These are phyloP conservation scores for Eurytoma adleriae DNA, from an alignment of 2,888 invertebrate genomes.

Conservation along the genomic window DNA sequence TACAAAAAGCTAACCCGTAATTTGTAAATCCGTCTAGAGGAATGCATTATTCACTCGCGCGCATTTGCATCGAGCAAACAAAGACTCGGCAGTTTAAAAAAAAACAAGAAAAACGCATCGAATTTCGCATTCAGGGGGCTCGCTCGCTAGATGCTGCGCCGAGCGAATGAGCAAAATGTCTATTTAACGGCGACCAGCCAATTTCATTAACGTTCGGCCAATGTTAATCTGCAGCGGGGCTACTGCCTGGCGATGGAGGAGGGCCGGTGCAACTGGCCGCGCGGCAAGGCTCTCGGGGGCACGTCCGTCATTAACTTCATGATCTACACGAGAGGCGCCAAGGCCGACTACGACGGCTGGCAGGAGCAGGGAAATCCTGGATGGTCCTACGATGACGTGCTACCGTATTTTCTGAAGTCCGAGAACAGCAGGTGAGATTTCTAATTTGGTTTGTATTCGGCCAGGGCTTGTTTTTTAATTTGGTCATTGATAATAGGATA, in stretches of 20 bases:
- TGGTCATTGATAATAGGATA: too few relatives aligned
- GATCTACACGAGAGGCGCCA: conserved; percentile 88
- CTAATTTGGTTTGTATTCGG: neutral
- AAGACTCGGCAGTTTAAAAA: too few relatives aligned
- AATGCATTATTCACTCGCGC: too few relatives aligned
- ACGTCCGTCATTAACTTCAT: conserved; percentile 91
- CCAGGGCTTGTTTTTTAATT: neutral
- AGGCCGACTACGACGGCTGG: conserved; percentile 88
- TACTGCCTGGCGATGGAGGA: conserved; percentile 71
- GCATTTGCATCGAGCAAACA: too few relatives aligned
- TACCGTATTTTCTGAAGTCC: conserved; percentile 88
- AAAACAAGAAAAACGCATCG: too few relatives aligned
- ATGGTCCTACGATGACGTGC: conserved; percentile 85
- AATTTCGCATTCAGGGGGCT: too few relatives aligned
- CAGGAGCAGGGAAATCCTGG: conserved; percentile 83
- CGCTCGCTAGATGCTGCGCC: too few relatives aligned
- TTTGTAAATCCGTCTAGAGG: too few relatives aligned
- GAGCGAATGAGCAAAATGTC: too few relatives aligned
- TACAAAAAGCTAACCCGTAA: too few relatives aligned
- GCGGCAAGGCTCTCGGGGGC: conserved; percentile 90
- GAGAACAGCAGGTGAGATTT: conserved; percentile 78
- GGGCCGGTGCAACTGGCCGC: conserved; percentile 73
- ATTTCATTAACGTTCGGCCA: too few relatives aligned
- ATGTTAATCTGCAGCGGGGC: conserved; percentile 57
- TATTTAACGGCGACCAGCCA: too few relatives aligned